A percentile compares a stretch with the other conserved stretches of the same genome.
phyloP scores from a whole-genome alignment of 2,113 vertebrate genomes.

The Catharus bicknelli region DNA sequence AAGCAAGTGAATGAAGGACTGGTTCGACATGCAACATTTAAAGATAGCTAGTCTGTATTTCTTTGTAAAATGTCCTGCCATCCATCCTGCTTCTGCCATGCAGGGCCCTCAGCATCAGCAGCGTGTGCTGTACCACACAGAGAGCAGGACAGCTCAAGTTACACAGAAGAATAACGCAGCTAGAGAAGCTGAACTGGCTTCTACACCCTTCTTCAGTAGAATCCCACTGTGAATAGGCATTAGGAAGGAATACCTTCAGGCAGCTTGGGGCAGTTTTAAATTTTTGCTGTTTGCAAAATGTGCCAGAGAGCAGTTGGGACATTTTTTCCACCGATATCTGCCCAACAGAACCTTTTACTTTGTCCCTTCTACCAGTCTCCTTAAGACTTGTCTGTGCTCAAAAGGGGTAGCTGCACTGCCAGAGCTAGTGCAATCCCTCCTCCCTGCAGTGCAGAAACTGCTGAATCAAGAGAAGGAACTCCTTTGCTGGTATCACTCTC shows the following conservation, averaged over 20 bases:
- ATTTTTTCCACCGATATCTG: not conserved
- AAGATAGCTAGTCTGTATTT: not conserved
- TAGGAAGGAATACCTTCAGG: rapidly evolving
- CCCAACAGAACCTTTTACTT: not conserved
- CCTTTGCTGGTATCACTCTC: not conserved
- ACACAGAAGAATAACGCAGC: not conserved
- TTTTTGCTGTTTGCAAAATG: not conserved
- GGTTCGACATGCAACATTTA: not conserved
- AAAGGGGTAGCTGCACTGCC: not conserved
- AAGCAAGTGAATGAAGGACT: not conserved
- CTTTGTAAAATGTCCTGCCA: not conserved
- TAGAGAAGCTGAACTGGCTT: not conserved
- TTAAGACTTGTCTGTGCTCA: not conserved
- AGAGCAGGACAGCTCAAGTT: not conserved
- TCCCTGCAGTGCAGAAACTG: not conserved
- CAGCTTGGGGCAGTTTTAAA: not conserved
- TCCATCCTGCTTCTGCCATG: not conserved
- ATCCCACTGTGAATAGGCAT: not conserved
- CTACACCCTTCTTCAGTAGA: not conserved
- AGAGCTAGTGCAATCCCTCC: not conserved
- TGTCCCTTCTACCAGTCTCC: not conserved
- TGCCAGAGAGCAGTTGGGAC: not conserved
- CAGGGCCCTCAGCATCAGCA: not conserved
- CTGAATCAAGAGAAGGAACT: not conserved
- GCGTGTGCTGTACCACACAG: not conserved